phyloP scores from a whole-genome alignment of 2,888 invertebrate genomes.

The Disparrhopalites patrizii region DNA sequence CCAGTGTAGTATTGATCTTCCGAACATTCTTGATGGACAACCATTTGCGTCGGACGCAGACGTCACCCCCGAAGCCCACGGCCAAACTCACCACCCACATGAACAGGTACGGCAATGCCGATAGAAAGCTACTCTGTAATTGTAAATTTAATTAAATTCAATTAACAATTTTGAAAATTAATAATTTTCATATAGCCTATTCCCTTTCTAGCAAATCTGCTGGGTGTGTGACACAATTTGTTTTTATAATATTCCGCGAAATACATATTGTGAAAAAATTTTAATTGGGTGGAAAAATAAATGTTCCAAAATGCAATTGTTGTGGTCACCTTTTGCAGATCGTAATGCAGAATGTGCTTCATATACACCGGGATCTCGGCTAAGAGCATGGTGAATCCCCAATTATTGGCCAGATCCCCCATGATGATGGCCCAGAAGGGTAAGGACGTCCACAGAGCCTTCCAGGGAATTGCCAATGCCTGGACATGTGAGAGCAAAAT shows the following conservation, averaged over 20 bases:
- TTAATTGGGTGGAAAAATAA: not conserved
- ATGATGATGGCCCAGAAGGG: conserved; percentile 79
- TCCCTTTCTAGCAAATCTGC: not conserved
- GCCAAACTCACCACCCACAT: conserved; percentile 31
- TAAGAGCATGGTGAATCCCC: conserved; percentile 79
- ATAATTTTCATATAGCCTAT: not conserved
- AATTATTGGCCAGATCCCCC: conserved; percentile 67
- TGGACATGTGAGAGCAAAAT: not conserved
- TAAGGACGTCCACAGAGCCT: conserved; percentile 65
- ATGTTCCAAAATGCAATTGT: not conserved
- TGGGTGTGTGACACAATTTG: too few species aligned
- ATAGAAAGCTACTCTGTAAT: conserved; percentile 26
- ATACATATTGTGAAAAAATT: not conserved
- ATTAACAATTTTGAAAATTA: too few species aligned
- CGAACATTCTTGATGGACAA: conserved; percentile 16
- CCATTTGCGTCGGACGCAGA: not conserved
- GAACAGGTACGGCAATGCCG: conserved; percentile 23
- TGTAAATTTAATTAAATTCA: not conserved
- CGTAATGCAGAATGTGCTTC: conserved; percentile 75
- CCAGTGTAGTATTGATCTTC: not conserved
- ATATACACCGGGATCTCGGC: conserved; percentile 78
- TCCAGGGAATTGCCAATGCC: conserved; percentile 63
- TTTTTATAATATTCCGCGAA: not conserved
- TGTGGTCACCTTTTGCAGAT: conserved; percentile 59
- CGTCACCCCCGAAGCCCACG: conserved; percentile 17